A percentile compares a stretch with the other conserved stretches of the same genome.
phyloP scores from a whole-genome alignment of 2,888 invertebrate genomes.

The Microctonus hyperodae region DNA sequence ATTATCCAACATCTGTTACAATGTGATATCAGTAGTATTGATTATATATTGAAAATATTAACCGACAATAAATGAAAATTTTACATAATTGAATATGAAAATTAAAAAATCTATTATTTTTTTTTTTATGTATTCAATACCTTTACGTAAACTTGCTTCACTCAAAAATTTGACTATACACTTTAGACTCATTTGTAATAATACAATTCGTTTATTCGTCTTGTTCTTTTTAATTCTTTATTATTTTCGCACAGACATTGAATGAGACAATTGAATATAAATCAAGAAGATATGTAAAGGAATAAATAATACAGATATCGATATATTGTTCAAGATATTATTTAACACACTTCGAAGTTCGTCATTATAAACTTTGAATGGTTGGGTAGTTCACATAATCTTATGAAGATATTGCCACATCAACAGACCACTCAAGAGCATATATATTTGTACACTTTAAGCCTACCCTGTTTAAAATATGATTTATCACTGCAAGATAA shows the following conservation, averaged over 20 bases:
- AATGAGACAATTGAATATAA: neutral
- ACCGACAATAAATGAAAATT: neutral
- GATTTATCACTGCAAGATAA: slow-evolving; percentile 43
- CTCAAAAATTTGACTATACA: no score
- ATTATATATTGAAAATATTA: neutral
- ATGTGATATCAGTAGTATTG: neutral
- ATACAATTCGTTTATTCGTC: no score
- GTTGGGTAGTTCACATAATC: slow-evolving; percentile 30
- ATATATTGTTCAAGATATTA: slow-evolving; percentile 24
- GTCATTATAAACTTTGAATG: neutral
- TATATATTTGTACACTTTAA: slow-evolving; percentile 39
- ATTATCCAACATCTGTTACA: neutral
- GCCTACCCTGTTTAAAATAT: slow-evolving; percentile 38
- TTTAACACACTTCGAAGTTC: slow-evolving; percentile 3
- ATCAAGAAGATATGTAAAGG: neutral
- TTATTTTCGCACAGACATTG: slow-evolving; percentile 1
- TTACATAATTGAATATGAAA: no score
- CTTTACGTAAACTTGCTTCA: no score
- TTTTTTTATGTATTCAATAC: slow-evolving; percentile 29
- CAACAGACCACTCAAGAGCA: slow-evolving; percentile 30
- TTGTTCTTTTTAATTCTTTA: no score
- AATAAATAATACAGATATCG: slow-evolving; percentile 7
- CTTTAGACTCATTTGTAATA: no score
- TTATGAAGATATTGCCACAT: slow-evolving; percentile 31
- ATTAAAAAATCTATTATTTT: neutral